Percentiles rank a stretch among this genome's conserved stretches.
Conservation (phyloP, 2,888 invertebrate species). For the Sarcophaga carnaria region DNA sequence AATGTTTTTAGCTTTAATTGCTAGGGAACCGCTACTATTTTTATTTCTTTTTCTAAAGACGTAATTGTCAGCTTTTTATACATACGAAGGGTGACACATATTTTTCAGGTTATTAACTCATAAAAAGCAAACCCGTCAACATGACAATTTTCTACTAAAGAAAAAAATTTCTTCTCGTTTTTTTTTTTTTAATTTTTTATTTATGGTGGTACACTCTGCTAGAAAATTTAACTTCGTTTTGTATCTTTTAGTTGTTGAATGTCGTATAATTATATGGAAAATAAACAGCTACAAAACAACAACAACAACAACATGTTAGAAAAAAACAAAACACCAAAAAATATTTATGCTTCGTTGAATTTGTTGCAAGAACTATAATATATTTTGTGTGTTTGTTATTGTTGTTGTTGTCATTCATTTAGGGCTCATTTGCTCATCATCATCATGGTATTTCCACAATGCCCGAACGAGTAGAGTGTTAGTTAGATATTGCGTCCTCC, state of each 20-base stretch:
- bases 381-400: background rate
- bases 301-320: background rate
- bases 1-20: background rate
- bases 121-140: slow-evolving; percentile 71
- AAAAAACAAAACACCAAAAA: slow-evolving; percentile 2
- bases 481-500: background rate
- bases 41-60: slow-evolving; percentile 16
- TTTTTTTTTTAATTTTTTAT: background rate
- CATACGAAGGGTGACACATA: slow-evolving; percentile 73
- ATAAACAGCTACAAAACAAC: background rate
- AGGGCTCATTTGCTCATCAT: slow-evolving; percentile 11
- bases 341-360: slow-evolving; percentile 45
- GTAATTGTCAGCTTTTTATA: slow-evolving; percentile 35
- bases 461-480: background rate
- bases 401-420: slow-evolving; percentile 21
- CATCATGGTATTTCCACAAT: background rate
- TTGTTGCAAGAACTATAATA: slow-evolving; percentile 14
- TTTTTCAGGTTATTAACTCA: slow-evolving; percentile 78
- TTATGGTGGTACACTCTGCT: background rate
- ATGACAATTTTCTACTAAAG: slow-evolving; percentile 46
- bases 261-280: slow-evolving; percentile 27
- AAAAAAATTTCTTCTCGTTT: background rate
- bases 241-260: slow-evolving; percentile 22
- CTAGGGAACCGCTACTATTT: background rate
- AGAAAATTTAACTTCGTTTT: slow-evolving; percentile 11